phyloP scores from a whole-genome alignment of 2,888 invertebrate genomes.

The Ctena decussata region DNA sequence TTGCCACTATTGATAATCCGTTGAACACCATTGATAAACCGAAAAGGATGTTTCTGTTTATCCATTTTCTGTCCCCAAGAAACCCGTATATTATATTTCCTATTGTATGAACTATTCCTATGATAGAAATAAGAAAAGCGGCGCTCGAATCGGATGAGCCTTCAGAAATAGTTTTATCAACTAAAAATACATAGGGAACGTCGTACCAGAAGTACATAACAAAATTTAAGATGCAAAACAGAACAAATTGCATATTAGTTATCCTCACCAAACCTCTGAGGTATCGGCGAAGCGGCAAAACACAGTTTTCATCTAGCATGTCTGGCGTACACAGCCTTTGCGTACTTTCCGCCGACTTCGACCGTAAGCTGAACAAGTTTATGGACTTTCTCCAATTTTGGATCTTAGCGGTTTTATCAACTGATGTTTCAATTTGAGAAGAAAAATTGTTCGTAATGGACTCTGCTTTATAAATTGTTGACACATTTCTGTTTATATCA shows the following conservation, averaged over 20 bases:
- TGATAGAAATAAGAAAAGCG: constrained; percentile 93
- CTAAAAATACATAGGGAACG: constrained; percentile 97
- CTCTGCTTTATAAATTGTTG: too few relatives aligned
- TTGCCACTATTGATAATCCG: constrained; percentile 82
- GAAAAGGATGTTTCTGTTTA: constrained; percentile 94
- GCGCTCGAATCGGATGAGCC: constrained; percentile 85
- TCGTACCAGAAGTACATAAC: constrained; percentile 94
- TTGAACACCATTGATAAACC: constrained; percentile 90
- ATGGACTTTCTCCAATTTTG: too few relatives aligned
- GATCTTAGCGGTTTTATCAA: too few relatives aligned
- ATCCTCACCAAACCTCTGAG: too few relatives aligned
- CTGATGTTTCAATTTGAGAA: too few relatives aligned
- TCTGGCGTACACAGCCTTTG: too few relatives aligned
- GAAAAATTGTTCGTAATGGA: too few relatives aligned
- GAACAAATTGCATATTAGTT: constrained; percentile 32
- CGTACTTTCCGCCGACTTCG: too few relatives aligned
- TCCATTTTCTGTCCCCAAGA: constrained; percentile 93
- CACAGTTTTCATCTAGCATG: too few relatives aligned
- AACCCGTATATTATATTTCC: constrained; percentile 92
- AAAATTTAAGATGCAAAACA: constrained; percentile 90
- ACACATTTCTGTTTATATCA: too few relatives aligned
- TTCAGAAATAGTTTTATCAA: constrained; percentile 91
- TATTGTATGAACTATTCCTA: constrained; percentile 92
- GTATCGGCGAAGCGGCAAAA: too few relatives aligned
- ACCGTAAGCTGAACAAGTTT: too few relatives aligned